Evolutionary conservation across 2,113 vertebrate genomes (phyloP), one percentile per base, ranked within the genome.

Genomic region (Lepus americanus): DNA sequence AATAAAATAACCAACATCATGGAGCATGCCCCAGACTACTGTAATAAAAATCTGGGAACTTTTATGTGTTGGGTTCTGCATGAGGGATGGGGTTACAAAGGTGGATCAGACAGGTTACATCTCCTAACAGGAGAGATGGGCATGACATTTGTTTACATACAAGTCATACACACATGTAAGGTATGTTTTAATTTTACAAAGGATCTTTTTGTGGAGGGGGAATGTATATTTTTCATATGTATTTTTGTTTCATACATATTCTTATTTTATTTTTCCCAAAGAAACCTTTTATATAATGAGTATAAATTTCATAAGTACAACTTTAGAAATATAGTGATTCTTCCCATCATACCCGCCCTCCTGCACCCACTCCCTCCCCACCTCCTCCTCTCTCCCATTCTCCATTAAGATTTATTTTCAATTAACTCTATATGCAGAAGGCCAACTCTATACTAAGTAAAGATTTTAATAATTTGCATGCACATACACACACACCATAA

Each of bases 111-210:
- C 27, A 67, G 11, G 87, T 29, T 17, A 39, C 4, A 27, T 64
- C 25, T 64, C 25, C 13, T 25, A 25, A 3, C 6, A 76, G 25
- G 16, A 93, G 33, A 82, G 14, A 29, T 22, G 8, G 6, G 16
- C 3, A 83, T 12, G 1, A 0, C 49, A 31, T 55, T 93, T 82
- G 12, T 7, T 89, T 70, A 92, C 11, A 55, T 25, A 1, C 31
- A 92, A 77, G 10, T 61, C 13, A 76, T 16, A n/a, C 5, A 64
- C 5, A 31, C 27, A 14, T 76, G 44, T 61, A 74, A 63, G 20
- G 61, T 20, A 6, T 23, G 25, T n/a, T n/a, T 23, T 90, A 44
- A 67, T 39, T 85, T 94, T 84, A 94, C 25, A 85, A 94, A 85
- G 31, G 66, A 13, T 17, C 67, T 33, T 49, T 64, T 39, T 93